Percentiles rank a stretch among this genome's conserved stretches.
Conservation (phyloP, 2,888 invertebrate genomes). For the Hydrotaea cyrtoneurina region DNA sequence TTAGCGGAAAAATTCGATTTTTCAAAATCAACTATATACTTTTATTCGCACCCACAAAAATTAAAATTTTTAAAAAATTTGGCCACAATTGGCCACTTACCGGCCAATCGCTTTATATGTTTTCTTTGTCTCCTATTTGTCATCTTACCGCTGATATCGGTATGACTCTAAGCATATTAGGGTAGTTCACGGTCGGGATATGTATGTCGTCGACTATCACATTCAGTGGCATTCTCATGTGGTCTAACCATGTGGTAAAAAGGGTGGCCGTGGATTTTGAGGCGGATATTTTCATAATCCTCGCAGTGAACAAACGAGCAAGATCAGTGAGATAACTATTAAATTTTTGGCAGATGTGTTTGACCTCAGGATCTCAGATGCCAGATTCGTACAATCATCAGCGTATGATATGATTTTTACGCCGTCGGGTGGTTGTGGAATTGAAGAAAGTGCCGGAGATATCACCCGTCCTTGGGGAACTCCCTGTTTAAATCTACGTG, state of each 20-base stretch:
- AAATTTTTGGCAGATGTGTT: too few species aligned
- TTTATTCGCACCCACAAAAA: too few species aligned
- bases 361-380: too few species aligned
- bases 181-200: neutral
- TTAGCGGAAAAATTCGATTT: too few species aligned
- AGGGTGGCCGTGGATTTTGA: neutral
- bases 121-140: conserved; percentile 1
- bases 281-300: neutral
- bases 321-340: too few species aligned
- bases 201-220: neutral
- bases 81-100: conserved; percentile 9
- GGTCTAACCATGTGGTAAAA: neutral
- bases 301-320: conserved; percentile 8
- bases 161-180: neutral
- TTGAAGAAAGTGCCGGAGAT: neutral
- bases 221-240: neutral
- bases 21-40: too few species aligned
- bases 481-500: neutral
- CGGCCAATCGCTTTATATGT: conserved; percentile 20
- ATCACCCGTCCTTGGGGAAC: too few species aligned
- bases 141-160: neutral
- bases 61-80: too few species aligned
- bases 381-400: too few species aligned
- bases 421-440: too few species aligned
- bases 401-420: too few species aligned